Evolutionary conservation across 2,888 invertebrate genomes (phyloP), one percentile per base, ranked within the genome.

Genomic region (Thysanoteuthis rhombus): DNA sequence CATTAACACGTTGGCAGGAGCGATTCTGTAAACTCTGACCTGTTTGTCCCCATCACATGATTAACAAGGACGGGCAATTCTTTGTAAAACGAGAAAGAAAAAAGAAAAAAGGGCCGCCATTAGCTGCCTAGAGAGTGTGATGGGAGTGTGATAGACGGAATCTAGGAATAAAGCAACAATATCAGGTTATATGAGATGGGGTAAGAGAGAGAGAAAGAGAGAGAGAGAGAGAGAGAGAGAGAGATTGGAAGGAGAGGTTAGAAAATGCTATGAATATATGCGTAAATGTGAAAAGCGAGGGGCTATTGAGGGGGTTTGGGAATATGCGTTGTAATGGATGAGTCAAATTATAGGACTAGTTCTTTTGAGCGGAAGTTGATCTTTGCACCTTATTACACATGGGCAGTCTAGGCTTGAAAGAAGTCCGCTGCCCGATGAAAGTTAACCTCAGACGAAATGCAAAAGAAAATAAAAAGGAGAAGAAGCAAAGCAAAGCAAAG

Each of bases 341-440:
- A 75, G 75, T 36, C n/a, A 36, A 75, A 75, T 75, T 75, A 75
- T n/a, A n/a, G 75, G 75, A n/a, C 75, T 75, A 75, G 16, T 75
- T 75, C 75, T n/a, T 75, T 75, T 75, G n/a, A n/a, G 75, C 75
- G n/a, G 36, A 75, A 16, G 75, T n/a, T 75, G 75, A 75, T 75
- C 75, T 75, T n/a, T 75, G n/a, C 75, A 75, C 75, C 75, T 75
- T 75, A n/a, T 75, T 75, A 75, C 75, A 75, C 75, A 75, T n/a
- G n/a, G 75, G 75, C 16, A n/a, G 75, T 36, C 75, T n/a, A n/a
- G n/a, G 75, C 10, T 75, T 75, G 75, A 75, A 75, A 75, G 75
- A 36, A 75, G 75, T 75, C 75, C 75, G n/a, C 12, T n/a, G 25
- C 75, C n/a, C 12, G n/a, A n/a, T 36, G n/a, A 36, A 75, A 75